Evolutionary conservation across 2,113 vertebrate genomes (phyloP), one percentile per base, ranked within the genome.

Genomic region (Myiagra hebetior): DNA sequence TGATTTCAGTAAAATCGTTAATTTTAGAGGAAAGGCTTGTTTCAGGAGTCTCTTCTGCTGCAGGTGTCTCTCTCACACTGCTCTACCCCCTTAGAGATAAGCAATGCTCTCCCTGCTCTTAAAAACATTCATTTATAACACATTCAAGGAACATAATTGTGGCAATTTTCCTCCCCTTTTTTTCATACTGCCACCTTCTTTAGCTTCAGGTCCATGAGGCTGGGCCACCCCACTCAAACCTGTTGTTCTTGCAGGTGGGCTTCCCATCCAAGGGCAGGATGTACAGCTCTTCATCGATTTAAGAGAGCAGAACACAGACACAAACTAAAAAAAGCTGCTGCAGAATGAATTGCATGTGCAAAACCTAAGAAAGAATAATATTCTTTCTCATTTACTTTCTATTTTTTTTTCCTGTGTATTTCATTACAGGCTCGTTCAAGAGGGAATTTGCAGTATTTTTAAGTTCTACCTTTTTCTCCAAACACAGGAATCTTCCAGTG

Each of bases 341-440:
- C 39, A 63, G 2, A 8, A 63, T 21, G 3, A 37, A 53, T 6
- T 57, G 13, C 15, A 27, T 9, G 7, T 35, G 14, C 5, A 33
- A 78, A 80, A 27, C 0, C 3, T 24, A 56, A 14, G 19, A 65
- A 69, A 85, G 2, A 52, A 49, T 9, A 72, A 11, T 15, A 26
- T 11, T 18, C 0, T 8, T 76, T 63, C 39, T 56, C 8, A 6
- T 2, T 49, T 28, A 2, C 7, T 24, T 24, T 13, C 5, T 27
- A 12, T 47, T 47, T 57, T n/a, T 44, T 21, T 13, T 9, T 1
- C 0, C 4, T 52, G 1, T 35, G 3, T 14, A 9, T 85, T 49
- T 62, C 5, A 33, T 62, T 21, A 11, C 6, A 49, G 31, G 9
- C 3, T 57, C 0, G 0, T 46, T 15, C 52, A 46, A 60, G 27